Base-by-base conservation (phyloP, 2,888 invertebrate genomes). In the Apamea crenata region DNA sequence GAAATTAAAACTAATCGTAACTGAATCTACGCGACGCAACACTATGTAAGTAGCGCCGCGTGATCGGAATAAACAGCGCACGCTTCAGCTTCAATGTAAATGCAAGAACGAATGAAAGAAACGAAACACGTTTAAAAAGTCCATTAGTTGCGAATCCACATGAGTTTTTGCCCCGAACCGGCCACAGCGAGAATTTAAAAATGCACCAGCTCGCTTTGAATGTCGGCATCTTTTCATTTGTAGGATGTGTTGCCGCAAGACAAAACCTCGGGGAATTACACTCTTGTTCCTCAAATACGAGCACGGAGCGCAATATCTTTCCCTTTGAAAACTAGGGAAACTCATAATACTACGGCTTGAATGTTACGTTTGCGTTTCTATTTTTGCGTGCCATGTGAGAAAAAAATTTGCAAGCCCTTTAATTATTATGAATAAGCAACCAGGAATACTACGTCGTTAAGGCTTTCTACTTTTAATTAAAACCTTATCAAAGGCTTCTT, bases 251-350 rank as follows among this genome's bases (percentile, higher is more conserved):
- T 92, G 93, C 94, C 94, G 92, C 94, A 93, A 96, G 95, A 96
- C 96, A 96, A 96, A 96, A 96, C 96, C 94, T 91, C 93, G 92
- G 95, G 95, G 95, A 96, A 95, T 96, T 96, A 95, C 95, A 93
- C 94, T 95, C 95, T 94, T 95, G 94, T 95, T 94, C 92, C 93
- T 95, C 95, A 95, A 96, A 95, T 95, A 95, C 95, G 93, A 92
- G 92, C 92, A 91, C 92, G 90, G 92, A 90, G 93, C 92, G 96
- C 93, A 95, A 96, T 95, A 95, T 95, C 93, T 93, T 92, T 93
- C 93, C 94, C 95, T 96, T 96, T 96, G 95, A 95, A 94, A 95
- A 93, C 92, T 92, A 93, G 93, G 89, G 92, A 92, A 95, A 94
- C 94, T 95, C 95, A 95, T 95, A 95, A 95, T 93, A 93, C 94